Conservation (phyloP, 2,113 vertebrate genomes). For the Phasianus colchicus region DNA sequence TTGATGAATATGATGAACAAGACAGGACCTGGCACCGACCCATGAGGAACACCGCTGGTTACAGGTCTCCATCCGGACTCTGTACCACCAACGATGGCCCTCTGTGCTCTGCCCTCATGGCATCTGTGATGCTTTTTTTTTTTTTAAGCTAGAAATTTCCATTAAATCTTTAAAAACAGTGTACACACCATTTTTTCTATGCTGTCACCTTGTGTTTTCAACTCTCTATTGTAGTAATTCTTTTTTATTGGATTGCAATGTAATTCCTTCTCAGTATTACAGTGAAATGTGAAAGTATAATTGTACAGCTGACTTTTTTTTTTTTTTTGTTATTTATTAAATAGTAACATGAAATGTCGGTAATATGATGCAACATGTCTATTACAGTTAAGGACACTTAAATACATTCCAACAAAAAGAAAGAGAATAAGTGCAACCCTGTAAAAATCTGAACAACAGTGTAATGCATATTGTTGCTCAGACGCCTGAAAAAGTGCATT, state of each 20-base stretch:
- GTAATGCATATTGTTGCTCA: not conserved
- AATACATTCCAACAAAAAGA: not conserved
- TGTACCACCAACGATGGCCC: no score
- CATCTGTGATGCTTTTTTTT: not conserved
- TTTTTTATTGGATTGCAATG: not conserved
- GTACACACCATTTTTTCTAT: not conserved
- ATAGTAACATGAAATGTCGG: not conserved
- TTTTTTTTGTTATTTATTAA: not conserved
- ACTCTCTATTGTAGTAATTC: not conserved
- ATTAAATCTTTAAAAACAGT: not conserved
- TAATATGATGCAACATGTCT: not conserved
- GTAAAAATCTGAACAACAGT: not conserved
- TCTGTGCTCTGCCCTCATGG: no score
- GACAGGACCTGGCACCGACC: no score
- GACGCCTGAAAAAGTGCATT: not conserved
- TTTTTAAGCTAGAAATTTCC: not conserved
- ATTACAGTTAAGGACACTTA: not conserved
- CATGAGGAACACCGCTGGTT: no score
- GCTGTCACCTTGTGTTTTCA: conserved; percentile 29
- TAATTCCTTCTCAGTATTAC: not conserved
- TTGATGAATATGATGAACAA: no score
- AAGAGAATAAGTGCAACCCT: not conserved
- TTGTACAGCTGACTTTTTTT: not conserved
- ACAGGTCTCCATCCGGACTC: no score
- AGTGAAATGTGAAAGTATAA: conserved; percentile 4